Evolutionary conservation across 2,888 invertebrate genomes (phyloP), one percentile per base, ranked within the genome.

Genomic region (Drosophila dives): DNA sequence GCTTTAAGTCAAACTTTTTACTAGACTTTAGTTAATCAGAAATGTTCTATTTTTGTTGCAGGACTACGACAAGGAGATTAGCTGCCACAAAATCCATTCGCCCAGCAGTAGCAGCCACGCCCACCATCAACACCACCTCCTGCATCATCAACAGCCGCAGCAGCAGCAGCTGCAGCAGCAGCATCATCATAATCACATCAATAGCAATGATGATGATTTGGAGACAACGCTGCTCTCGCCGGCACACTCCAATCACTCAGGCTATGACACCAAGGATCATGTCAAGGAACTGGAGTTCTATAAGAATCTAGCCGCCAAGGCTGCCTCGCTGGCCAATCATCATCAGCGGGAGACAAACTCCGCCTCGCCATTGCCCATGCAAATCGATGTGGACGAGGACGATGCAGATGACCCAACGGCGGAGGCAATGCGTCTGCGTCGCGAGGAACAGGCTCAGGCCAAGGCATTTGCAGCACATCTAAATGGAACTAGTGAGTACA

Each of bases 401-500:
- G 89, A 90, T 2, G 71, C 26, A 8, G 88, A 86, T 40, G 81
- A 80, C 38, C 65, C 75, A n/a, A 66, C 81, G 2, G 73, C 72
- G 12, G 81, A 83, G 68, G 79, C 73, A 8, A 10, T 78, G 66
- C 80, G 77, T 6, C 56, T 77, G 23, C 77, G 82, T 1, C 82
- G 60, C 17, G 85, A 86, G 74, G 83, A 89, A 17, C 89, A 90
- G 72, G 92, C 92, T 1, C 92, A 92, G 70, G 86, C 91, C 63
- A 94, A 94, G 77, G 94, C 94, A 56, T 93, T 93, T 64, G 94
- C 94, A 34, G 94, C 95, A 54, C 95, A 95, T 91, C 92, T 95
- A 54, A 95, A 95, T 90, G 95, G 95, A 91, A 94, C 95, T 89
- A 95, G 95, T 95, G 93, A 94, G 95, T 94, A 93, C 93, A 93